These are phyloP conservation scores for Drosophila sp. DNA, from an alignment of 1,140 invertebrate genomes.

Conservation along the genomic window DNA sequence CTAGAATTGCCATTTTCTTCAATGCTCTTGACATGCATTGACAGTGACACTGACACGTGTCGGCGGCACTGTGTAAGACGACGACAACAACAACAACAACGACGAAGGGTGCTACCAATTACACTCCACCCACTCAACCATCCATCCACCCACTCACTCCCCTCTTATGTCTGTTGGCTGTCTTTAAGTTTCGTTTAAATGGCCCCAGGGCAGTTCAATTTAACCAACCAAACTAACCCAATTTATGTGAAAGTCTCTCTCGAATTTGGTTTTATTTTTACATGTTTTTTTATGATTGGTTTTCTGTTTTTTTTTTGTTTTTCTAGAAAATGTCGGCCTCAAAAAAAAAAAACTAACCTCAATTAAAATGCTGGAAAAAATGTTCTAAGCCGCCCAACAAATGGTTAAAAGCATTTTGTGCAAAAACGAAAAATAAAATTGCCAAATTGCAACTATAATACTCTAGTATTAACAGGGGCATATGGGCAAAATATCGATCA, in stretches of 20 bases:
- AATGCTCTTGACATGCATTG: conserved; percentile 72
- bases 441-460: not conserved
- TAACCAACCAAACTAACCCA: not conserved
- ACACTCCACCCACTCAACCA: too few species aligned
- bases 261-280: not conserved
- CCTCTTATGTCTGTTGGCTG: conserved; percentile 32
- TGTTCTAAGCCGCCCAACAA: conserved; percentile 42
- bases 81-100: too few species aligned
- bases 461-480: not conserved
- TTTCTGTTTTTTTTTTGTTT: too few species aligned
- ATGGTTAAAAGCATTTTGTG: conserved; percentile 18
- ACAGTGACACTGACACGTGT: conserved; percentile 74
- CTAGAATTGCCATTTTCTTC: conserved; percentile 63
- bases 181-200: conserved; percentile 26
- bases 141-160: not conserved
- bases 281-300: not conserved
- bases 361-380: conserved; percentile 49
- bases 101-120: conserved; percentile 20
- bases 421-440: conserved; percentile 5
- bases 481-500: too few species aligned
- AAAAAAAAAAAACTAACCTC: conserved; percentile 13
- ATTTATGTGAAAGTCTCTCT: not conserved
- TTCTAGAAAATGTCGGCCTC: too few species aligned
- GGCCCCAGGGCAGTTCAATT: conserved; percentile 10
- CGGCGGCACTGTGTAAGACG: conserved; percentile 26